phyloP scores from a whole-genome alignment of 2,797 vertebrate genomes.

The Psittacula echo region DNA sequence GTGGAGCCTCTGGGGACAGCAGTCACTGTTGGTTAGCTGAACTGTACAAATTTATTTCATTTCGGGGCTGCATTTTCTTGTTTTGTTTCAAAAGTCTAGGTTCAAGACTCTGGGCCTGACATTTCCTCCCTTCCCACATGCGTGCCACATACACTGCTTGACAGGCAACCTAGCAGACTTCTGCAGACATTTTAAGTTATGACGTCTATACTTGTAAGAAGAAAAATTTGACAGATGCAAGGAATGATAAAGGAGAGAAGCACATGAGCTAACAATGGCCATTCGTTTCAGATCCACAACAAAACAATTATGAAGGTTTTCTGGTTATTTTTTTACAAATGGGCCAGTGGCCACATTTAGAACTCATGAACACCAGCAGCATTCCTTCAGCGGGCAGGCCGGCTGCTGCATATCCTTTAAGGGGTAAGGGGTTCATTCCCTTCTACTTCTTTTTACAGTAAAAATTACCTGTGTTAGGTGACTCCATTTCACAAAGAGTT shows the following conservation, averaged over 20 bases:
- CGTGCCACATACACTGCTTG: background rate
- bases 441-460: background rate
- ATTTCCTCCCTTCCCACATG: background rate
- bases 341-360: background rate
- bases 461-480: background rate
- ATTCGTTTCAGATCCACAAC: background rate
- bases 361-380: background rate
- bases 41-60: background rate
- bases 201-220: background rate
- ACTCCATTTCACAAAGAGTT: background rate
- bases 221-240: background rate
- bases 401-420: background rate
- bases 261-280: background rate
- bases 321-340: background rate
- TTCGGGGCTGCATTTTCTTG: background rate
- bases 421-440: background rate
- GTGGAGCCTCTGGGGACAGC: slow-evolving; percentile 15
- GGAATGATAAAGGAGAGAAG: background rate
- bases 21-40: background rate
- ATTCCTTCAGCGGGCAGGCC: background rate
- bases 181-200: background rate
- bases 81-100: background rate
- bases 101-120: background rate
- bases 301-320: background rate
- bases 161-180: background rate